phyloP scores from a whole-genome alignment of 2,797 vertebrate species.

The Cossypha polioptera region DNA sequence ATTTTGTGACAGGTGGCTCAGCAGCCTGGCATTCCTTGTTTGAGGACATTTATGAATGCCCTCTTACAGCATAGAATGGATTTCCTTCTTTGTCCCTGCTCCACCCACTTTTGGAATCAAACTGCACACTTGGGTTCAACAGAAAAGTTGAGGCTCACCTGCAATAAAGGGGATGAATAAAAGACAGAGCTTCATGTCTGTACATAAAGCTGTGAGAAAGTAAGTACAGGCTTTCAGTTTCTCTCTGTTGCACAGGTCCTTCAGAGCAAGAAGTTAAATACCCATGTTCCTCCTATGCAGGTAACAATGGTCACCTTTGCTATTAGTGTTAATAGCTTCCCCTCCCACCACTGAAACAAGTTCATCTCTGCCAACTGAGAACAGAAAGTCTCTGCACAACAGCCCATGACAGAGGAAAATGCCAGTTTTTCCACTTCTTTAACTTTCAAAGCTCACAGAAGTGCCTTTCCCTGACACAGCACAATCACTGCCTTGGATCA shows the following conservation, averaged over 20 bases:
- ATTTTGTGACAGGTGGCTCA: neutral
- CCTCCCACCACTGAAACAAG: neutral
- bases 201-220: neutral
- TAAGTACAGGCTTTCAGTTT: neutral
- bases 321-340: constrained; percentile 1
- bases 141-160: neutral
- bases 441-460: constrained; percentile 23
- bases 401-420: neutral
- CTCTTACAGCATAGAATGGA: fast-evolving
- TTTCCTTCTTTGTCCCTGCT: neutral
- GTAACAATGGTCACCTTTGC: constrained; percentile 32
- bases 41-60: neutral
- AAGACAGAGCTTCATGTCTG: neutral
- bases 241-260: neutral
- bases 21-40: neutral
- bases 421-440: neutral
- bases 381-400: neutral
- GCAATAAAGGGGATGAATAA: neutral
- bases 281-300: neutral
- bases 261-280: neutral
- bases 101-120: neutral
- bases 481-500: constrained; percentile 33
- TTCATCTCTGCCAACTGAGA: neutral
- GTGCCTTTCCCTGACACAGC: constrained; percentile 18
- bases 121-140: neutral